Evolutionary conservation across 2,113 vertebrate species (phyloP), one percentile per base, ranked within the genome.

Genomic region (Cebidichthys violaceus): DNA sequence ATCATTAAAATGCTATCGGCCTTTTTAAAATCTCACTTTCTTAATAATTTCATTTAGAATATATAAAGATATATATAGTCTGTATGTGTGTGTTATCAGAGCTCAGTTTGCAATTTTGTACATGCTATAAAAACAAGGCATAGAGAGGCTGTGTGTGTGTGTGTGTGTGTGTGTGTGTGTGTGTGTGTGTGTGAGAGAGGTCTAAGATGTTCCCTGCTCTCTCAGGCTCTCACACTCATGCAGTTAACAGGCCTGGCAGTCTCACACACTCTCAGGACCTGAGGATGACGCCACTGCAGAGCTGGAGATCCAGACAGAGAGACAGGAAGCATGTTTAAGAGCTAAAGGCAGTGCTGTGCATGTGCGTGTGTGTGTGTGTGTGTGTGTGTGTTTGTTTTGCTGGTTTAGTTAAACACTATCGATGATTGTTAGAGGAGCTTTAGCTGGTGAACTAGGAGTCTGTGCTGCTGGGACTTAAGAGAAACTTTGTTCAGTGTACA

Each of bases 81-180:
- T 92, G 82, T 69, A 69, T 66, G 87, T 93, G 87, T 93, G 87
- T 92, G 91, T 90, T 82, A 78, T 85, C 89, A 87, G 86, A 93
- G 91, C 90, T 90, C 86, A 89, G 90, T 92, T 88, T 90, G 68
- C 81, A 89, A 75, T 84, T 90, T 88, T 89, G 75, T 92, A 93
- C 93, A 93, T 88, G 92, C 91, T 94, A 93, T 90, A 93, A 95
- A 94, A 95, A 94, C 88, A 95, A 95, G 93, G 92, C 93, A 93
- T 88, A 89, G 77, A 91, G 86, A 94, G 93, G 93, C 93, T 88
- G 88, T 91, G 68, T 88, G 57, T 64, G 66, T 39, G 73, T 67
- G 66, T 70, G 35, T 81, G 43, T 67, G 50, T 52, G 47, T 35
- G 61, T 74, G 52, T 24, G 31, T 60, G 60, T 9, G 33, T 39